Evolutionary conservation across 2,113 vertebrate species (phyloP).

Genomic region (Muscicapa adusta): DNA sequence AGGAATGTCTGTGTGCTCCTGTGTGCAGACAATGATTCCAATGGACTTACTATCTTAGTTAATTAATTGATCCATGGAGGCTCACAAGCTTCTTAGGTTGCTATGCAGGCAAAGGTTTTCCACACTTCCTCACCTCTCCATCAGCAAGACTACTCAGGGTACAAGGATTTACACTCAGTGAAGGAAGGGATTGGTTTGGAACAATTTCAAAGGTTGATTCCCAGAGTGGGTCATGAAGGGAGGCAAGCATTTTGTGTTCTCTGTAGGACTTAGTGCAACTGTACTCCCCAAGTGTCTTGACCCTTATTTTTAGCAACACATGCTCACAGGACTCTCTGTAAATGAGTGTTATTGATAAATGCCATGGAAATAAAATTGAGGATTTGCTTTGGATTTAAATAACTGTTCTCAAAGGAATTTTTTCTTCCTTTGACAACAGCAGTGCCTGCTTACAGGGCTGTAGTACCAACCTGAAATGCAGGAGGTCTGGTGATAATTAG

Average conservation of each 20-base stretch:
- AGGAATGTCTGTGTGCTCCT: background rate
- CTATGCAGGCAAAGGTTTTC: background rate
- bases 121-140: background rate
- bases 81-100: background rate
- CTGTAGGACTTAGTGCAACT: background rate
- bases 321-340: background rate
- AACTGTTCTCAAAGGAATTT: background rate
- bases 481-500: background rate
- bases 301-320: background rate
- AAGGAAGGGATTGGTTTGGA: background rate
- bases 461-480: background rate
- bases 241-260: background rate
- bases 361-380: background rate
- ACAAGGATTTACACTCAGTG: background rate
- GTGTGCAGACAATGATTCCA: background rate
- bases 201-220: background rate
- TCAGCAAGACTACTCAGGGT: accelerated
- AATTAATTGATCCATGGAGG: background rate
- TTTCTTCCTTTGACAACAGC: background rate
- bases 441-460: background rate
- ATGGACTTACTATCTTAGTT: background rate
- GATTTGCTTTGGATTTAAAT: background rate
- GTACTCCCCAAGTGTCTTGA: background rate
- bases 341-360: background rate
- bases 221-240: background rate